Percentiles rank a stretch among this genome's conserved stretches.
These are phyloP conservation scores for Microtus montanus DNA, from an alignment of 2,113 vertebrate genomes.

Conservation along the genomic window DNA sequence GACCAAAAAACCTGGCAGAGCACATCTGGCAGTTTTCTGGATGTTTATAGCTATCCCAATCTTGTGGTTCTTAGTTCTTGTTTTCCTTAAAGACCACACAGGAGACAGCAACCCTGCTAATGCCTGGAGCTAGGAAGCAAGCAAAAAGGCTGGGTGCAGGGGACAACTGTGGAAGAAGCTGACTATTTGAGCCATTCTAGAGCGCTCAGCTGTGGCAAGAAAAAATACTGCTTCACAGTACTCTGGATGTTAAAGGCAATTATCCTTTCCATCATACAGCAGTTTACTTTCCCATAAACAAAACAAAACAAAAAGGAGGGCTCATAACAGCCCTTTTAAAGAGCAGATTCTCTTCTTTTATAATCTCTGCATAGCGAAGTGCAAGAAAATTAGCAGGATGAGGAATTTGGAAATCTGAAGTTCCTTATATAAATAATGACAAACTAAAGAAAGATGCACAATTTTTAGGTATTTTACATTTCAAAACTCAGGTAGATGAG, in stretches of 20 bases:
- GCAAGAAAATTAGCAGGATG: conserved; percentile 25
- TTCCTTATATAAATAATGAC: conserved; percentile 25
- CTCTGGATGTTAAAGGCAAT: neutral
- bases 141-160: neutral
- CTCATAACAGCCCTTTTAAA: neutral
- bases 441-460: conserved; percentile 1
- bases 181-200: neutral
- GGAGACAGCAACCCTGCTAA: conserved; percentile 11
- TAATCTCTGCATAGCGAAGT: neutral
- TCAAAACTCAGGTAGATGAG: conserved; percentile 1
- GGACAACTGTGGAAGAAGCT: neutral
- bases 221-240: neutral
- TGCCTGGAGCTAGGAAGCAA: neutral
- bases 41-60: conserved; percentile 18
- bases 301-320: neutral
- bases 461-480: conserved; percentile 24
- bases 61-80: neutral
- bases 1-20: neutral
- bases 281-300: neutral
- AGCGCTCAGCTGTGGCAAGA: neutral
- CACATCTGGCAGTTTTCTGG: conserved; percentile 53
- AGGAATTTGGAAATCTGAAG: conserved; percentile 32
- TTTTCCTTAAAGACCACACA: conserved; percentile 11
- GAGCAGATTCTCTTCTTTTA: conserved; percentile 6
- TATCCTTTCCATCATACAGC: neutral